Conservation (phyloP, 53 echinoderm and acorn worm species). For the Mesocentrotus franciscanus region DNA sequence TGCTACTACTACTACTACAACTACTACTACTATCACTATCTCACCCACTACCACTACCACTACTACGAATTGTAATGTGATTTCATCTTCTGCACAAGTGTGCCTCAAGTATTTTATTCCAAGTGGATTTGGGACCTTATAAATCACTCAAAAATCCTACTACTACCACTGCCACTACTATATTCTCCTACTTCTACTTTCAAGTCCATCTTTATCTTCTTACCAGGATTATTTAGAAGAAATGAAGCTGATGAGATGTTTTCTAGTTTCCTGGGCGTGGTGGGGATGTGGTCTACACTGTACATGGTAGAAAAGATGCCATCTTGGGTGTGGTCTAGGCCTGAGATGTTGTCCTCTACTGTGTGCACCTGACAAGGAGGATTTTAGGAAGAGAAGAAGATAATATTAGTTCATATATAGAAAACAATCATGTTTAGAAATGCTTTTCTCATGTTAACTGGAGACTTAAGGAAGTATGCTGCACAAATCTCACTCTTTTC, state of each 20-base stretch:
- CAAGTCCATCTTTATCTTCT: not conserved
- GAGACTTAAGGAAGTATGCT: too few relatives aligned
- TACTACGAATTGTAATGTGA: too few relatives aligned
- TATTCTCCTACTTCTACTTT: not conserved
- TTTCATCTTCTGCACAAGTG: too few relatives aligned
- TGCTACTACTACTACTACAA: not conserved
- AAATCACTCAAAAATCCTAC: too few relatives aligned
- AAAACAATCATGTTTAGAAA: too few relatives aligned
- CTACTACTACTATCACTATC: too few relatives aligned
- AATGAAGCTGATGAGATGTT: conserved; percentile 71
- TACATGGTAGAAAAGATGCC: conserved; percentile 72
- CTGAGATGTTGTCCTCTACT: conserved; percentile 70
- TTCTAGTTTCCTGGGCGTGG: conserved; percentile 63
- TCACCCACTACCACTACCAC: too few relatives aligned
- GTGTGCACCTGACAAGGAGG: conserved; percentile 1
- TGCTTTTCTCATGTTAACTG: too few relatives aligned
- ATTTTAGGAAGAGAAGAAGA: not conserved
- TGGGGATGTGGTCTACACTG: conserved; percentile 70
- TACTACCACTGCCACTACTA: not conserved
- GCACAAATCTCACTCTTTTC: too few relatives aligned
- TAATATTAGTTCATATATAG: not conserved
- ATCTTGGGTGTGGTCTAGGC: conserved; percentile 67
- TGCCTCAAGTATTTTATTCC: too few relatives aligned
- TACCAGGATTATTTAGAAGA: conserved; percentile 71
- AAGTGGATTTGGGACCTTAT: too few relatives aligned